Percentiles rank a stretch among this genome's conserved stretches.
These are phyloP conservation scores for Brachyptera putata DNA, from an alignment of 2,888 invertebrate species.

Conservation along the genomic window DNA sequence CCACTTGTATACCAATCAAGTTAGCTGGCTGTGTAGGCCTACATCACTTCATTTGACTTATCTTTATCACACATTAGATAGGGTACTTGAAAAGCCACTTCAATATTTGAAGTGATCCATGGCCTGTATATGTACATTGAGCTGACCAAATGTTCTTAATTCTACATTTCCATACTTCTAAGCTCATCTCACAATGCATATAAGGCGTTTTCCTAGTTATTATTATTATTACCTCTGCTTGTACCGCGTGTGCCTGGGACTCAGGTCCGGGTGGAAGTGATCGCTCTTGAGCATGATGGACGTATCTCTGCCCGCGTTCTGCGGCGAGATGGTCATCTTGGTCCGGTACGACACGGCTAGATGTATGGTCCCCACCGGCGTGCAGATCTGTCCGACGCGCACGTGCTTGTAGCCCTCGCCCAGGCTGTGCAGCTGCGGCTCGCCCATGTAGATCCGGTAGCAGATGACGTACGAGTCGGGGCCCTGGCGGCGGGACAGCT, in stretches of 20 bases:
- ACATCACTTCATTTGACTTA: no score
- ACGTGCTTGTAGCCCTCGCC: constrained; percentile 77
- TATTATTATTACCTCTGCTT: constrained; percentile 59
- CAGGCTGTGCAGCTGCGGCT: constrained; percentile 67
- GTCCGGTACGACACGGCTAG: constrained; percentile 84
- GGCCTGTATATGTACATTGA: no score
- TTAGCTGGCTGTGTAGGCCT: no score
- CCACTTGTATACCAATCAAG: no score
- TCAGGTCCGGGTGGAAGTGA: constrained; percentile 75
- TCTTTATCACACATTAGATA: no score
- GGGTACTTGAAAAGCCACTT: no score
- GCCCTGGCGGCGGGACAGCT: constrained; percentile 81
- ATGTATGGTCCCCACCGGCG: constrained; percentile 78
- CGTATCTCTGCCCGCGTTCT: constrained; percentile 61
- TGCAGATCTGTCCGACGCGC: constrained; percentile 80
- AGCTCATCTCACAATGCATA: no score
- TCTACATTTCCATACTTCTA: no score
- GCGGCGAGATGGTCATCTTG: constrained; percentile 86
- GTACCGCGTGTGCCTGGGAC: constrained; percentile 63
- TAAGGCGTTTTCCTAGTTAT: no score
- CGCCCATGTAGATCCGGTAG: constrained; percentile 79
- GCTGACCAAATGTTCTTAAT: no score
- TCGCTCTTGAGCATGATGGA: constrained; percentile 86
- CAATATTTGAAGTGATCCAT: no score
- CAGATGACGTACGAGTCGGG: constrained; percentile 85